phyloP scores from a whole-genome alignment of 2,797 vertebrate species.

The Rhabdophis nuchalis region DNA sequence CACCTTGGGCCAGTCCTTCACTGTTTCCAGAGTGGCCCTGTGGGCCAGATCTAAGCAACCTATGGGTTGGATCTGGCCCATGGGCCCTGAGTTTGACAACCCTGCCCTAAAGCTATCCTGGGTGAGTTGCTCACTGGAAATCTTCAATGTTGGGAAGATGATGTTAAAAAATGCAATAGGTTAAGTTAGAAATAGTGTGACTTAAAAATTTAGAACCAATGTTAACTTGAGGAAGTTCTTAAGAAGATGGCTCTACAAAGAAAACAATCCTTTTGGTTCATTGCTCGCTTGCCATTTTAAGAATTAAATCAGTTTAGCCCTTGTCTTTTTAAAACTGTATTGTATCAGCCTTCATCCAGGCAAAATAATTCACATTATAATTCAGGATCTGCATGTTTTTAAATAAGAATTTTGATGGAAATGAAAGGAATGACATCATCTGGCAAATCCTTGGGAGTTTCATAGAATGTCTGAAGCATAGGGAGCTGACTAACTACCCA shows the following conservation, averaged over 20 bases:
- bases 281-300: background rate
- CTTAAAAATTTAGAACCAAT: background rate
- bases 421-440: background rate
- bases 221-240: background rate
- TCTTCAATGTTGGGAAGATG: background rate
- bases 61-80: no score
- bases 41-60: no score
- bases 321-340: background rate
- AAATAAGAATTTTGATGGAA: background rate
- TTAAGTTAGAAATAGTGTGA: background rate
- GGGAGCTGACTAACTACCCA: background rate
- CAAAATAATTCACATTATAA: background rate
- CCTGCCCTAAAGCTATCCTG: background rate
- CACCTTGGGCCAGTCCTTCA: no score
- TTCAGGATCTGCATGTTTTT: background rate
- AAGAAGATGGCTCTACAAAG: background rate
- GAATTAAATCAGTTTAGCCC: background rate
- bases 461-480: background rate
- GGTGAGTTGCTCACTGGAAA: background rate
- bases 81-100: no score
- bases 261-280: background rate
- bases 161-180: background rate
- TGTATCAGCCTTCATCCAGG: background rate
- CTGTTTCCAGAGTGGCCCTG: no score
- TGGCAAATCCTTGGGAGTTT: background rate